Conservation (phyloP, 1,140 invertebrate genomes). For the Coenobita brevimanus region DNA sequence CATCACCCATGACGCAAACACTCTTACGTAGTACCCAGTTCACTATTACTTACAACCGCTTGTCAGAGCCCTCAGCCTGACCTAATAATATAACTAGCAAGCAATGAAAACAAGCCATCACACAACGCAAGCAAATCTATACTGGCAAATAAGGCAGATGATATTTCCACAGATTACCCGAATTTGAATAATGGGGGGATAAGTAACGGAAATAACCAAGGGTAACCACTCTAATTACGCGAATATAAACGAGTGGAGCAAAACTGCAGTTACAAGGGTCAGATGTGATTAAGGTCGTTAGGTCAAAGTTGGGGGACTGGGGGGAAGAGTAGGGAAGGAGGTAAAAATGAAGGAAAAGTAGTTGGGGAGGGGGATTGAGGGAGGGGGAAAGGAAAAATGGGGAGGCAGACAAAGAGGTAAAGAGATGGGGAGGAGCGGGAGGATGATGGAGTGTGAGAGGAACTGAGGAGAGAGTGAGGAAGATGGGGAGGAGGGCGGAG, state of each 20-base stretch:
- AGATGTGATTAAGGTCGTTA: background rate
- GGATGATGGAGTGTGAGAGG: constrained; percentile 10
- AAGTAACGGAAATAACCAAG: background rate
- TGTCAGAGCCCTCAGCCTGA: too few species aligned
- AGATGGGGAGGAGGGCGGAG: background rate
- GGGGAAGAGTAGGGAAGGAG: background rate
- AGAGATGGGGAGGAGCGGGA: background rate
- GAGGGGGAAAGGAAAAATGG: background rate
- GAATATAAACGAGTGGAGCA: background rate
- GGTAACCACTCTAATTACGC: background rate
- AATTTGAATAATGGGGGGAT: too few species aligned
- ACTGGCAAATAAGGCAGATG: too few species aligned
- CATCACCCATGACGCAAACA: too few species aligned
- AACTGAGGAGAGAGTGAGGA: background rate
- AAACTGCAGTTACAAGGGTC: background rate
- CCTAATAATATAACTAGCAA: too few species aligned
- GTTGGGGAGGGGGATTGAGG: too few species aligned
- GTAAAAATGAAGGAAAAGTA: too few species aligned
- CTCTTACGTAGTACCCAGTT: too few species aligned
- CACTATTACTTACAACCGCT: too few species aligned
- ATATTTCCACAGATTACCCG: too few species aligned
- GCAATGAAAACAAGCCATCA: too few species aligned
- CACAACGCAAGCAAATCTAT: too few species aligned
- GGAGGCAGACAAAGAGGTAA: background rate
- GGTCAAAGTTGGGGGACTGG: background rate